Conservation (phyloP, 2,888 invertebrate genomes). For the Amblyteles armatorius region DNA sequence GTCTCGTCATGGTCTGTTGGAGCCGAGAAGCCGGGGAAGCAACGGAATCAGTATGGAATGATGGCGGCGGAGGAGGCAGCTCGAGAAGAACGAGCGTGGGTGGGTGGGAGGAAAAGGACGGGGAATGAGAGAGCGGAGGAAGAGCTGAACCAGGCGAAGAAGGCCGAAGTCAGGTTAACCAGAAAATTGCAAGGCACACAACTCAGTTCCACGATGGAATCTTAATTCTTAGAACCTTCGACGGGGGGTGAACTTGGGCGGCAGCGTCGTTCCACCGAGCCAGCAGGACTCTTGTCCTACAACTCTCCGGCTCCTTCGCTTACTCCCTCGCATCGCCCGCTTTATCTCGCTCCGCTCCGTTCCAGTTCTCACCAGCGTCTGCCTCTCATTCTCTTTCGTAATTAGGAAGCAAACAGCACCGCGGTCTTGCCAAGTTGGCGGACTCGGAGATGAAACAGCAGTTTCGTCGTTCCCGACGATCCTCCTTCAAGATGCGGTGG, state of each 20-base stretch:
- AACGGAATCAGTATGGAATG: conserved; percentile 18
- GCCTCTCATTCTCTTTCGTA: conserved; percentile 76
- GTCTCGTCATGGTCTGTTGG: conserved; percentile 58
- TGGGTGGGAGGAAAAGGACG: conserved; percentile 8
- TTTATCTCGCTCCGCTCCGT: conserved; percentile 40
- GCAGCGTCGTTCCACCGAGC: conserved; percentile 37
- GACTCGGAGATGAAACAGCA: conserved; percentile 80
- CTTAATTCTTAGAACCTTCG: conserved; percentile 75
- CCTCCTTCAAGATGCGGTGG: not conserved
- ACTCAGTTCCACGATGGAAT: conserved; percentile 78
- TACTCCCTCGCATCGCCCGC: conserved; percentile 22
- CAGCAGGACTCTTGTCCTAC: conserved; percentile 39
- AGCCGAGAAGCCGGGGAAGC: conserved; percentile 26
- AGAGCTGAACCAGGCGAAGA: conserved; percentile 46
- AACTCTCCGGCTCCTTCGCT: conserved; percentile 18
- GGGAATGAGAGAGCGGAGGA: conserved; percentile 44
- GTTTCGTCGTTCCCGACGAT: conserved; percentile 67
- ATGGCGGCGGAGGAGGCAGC: conserved; percentile 33
- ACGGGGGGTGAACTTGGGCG: conserved; percentile 47
- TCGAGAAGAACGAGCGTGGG: conserved; percentile 69
- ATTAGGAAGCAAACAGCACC: conserved; percentile 81
- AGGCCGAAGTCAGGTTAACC: conserved; percentile 76
- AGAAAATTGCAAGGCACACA: conserved; percentile 80
- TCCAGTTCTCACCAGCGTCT: conserved; percentile 49
- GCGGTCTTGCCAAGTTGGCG: conserved; percentile 81